Evolutionary conservation across 2,888 invertebrate genomes (phyloP), one percentile per base, ranked within the genome.

Genomic region (Julus scandinavius): DNA sequence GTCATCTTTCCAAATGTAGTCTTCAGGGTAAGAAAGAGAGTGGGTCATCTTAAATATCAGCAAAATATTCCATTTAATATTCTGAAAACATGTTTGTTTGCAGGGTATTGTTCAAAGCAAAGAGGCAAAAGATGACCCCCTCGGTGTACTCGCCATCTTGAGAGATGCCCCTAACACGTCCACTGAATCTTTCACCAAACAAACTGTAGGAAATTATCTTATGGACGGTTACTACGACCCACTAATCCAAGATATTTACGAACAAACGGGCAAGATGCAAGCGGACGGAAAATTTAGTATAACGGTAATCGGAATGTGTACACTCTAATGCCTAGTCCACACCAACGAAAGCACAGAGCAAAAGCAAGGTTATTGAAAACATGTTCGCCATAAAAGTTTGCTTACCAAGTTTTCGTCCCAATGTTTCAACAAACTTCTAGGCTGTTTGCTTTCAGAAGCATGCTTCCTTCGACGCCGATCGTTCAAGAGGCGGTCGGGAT

Each of bases 101-200:
- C 72, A 72, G 72, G 72, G n/a, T 72, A 9, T 72, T 72, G n/a
- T 72, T 72, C 72, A 72, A 72, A 72, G 72, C 11, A 1, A 72
- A 72, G 7, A 2, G 29, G 72, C 72, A 20, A 72, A 72, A 72
- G 9, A 20, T 2, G 72, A 72, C 72, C 1, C 7, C 72, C 20
- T 72, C n/a, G 72, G 5, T 20, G 20, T 29, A 6, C 20, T 6
- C 29, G 11, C 2, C 7, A 2, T 72, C 29, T 72, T 72, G 72
- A 29, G 6, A 0, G 11, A 29, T 2, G 9, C 29, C 20, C 41
- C 41, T 45, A 29, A 20, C 72, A 4, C 0, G 29, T 29, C 20
- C 17, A 1, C 3, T 54, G 7, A 20, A 29, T 20, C 72, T 7
- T 72, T 72, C 20, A 29, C 20, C 11, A 20, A 20, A 6, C 20